phyloP scores from a whole-genome alignment of 2,888 invertebrate species.

The Agrochola circellaris region DNA sequence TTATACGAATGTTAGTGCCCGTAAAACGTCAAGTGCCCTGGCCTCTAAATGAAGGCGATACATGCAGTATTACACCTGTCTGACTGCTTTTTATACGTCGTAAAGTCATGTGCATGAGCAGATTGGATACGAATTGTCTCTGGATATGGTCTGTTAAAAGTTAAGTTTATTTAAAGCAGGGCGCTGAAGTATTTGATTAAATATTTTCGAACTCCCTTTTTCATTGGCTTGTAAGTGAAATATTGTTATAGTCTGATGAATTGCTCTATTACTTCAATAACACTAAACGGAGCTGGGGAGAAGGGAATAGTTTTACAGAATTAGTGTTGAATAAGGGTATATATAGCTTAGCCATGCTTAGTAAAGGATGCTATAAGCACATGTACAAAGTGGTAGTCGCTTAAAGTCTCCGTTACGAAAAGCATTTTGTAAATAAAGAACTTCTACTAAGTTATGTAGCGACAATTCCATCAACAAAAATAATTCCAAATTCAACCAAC shows the following conservation, averaged over 20 bases:
- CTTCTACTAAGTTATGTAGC: too few species aligned
- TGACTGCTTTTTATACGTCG: constrained; percentile 57
- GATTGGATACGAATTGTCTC: constrained; percentile 55
- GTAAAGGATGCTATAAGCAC: not conserved
- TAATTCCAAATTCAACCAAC: too few species aligned
- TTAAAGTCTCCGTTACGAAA: not conserved
- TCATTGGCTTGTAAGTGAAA: not conserved
- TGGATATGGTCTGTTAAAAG: not conserved
- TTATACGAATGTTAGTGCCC: constrained; percentile 66
- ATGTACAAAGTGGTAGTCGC: not conserved
- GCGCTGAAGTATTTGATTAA: not conserved
- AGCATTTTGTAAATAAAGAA: too few species aligned
- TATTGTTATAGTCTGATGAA: not conserved
- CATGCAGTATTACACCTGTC: constrained; percentile 64
- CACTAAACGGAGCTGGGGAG: not conserved
- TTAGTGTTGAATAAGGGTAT: not conserved
- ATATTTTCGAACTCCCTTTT: not conserved
- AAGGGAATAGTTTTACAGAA: not conserved
- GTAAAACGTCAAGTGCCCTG: constrained; percentile 67
- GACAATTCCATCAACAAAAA: too few species aligned
- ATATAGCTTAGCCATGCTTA: not conserved
- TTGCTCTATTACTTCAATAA: not conserved
- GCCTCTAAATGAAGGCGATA: constrained; percentile 63
- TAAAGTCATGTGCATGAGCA: constrained; percentile 54
- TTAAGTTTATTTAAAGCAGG: not conserved